Conservation (phyloP, 2,113 vertebrate genomes). For the Oreochromis aureus region DNA sequence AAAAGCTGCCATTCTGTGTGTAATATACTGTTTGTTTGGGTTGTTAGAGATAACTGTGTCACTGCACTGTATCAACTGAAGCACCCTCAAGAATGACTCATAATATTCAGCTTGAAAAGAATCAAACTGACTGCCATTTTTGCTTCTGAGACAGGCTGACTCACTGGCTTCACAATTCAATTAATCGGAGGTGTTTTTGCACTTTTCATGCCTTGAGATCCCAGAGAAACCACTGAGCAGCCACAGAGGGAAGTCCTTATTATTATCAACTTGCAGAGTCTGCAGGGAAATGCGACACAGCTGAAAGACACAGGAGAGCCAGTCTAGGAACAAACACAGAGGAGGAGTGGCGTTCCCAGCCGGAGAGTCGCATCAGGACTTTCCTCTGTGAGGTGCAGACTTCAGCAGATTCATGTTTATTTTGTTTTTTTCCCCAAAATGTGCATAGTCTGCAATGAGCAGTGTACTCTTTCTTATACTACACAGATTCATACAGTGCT, state of each 20-base stretch:
- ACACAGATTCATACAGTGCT: not conserved
- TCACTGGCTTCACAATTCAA: conserved; percentile 37
- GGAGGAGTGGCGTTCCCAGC: not conserved
- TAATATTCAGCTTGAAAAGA: not conserved
- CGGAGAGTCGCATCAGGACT: not conserved
- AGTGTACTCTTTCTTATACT: not conserved
- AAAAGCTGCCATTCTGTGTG: not conserved
- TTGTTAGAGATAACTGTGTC: not conserved
- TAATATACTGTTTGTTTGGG: not conserved
- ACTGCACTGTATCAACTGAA: not conserved
- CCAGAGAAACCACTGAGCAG: not conserved
- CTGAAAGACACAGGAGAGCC: not conserved
- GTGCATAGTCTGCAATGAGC: not conserved
- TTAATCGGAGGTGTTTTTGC: conserved; percentile 31
- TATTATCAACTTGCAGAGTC: conserved; percentile 10
- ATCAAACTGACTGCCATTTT: not conserved
- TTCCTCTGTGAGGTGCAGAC: not conserved
- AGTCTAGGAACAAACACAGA: not conserved
- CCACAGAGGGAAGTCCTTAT: conserved; percentile 3
- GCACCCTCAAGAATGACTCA: conserved; percentile 1
- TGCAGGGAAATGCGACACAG: conserved; percentile 6
- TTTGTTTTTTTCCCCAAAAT: not conserved
- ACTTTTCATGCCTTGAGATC: conserved; percentile 28
- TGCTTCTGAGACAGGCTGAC: not conserved
- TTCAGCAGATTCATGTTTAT: not conserved